Evolutionary conservation across 2,113 vertebrate species (phyloP), one percentile per base, ranked within the genome.

Genomic region (Rattus norvegicus): DNA sequence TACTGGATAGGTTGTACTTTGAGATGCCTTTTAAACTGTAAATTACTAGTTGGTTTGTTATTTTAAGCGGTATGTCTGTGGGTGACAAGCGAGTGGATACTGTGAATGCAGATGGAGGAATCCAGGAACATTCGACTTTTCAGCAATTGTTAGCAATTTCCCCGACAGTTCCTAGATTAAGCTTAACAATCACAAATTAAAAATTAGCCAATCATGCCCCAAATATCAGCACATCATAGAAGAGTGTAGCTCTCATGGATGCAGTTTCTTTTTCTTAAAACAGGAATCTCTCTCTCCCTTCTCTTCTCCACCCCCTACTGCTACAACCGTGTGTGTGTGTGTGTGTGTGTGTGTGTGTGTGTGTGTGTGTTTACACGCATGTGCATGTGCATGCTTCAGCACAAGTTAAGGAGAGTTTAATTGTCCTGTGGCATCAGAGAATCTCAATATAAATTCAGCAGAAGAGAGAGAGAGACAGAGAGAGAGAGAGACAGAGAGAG

Each of bases 1-100:
- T n/a, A 88, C 76, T 61, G 59, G 26, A 39, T 36, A 49, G 30
- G 80, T 88, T 76, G 87, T 19, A 65, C 20, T 52, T 54, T 20
- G 75, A 43, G 73, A 84, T 75, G 36, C 83, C 69, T 92, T 93
- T 80, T 79, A 93, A 96, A 94, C 52, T 72, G 43, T 67, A 94
- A 95, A 80, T 92, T 88, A 65, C 54, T 3, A 3, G 91, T 91
- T 92, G 47, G 88, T 88, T 90, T 84, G 49, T 88, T 91, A 88
- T 90, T 90, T 92, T 85, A 95, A 80, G 47, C 65, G 92, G 24
- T 54, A 3, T 93, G 89, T 84, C 69, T 76, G 6, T 72, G 91
- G 67, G 87, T 89, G 92, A 91, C 93, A 91, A 76, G 52, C 52
- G 83, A 33, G n/a, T 65, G 49, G 49, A 12, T 89, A 83, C 88